phyloP scores from a whole-genome alignment of 1,140 invertebrate genomes.

The Trichogramma pretiosum region DNA sequence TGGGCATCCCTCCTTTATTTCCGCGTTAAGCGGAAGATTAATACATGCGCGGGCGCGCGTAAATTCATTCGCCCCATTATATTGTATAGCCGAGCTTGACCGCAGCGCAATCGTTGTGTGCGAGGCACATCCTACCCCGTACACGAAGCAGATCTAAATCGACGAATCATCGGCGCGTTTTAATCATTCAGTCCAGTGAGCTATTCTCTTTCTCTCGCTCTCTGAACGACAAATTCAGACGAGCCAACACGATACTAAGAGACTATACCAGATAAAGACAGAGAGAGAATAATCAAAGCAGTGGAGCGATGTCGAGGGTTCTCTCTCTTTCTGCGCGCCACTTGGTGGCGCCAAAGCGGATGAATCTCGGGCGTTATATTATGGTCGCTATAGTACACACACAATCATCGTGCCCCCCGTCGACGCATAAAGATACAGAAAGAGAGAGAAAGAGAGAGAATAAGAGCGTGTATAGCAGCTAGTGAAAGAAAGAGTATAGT shows the following conservation, averaged over 20 bases:
- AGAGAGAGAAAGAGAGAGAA: not conserved
- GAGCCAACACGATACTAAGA: constrained; percentile 9
- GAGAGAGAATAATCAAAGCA: constrained; percentile 13
- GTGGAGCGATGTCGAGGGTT: not conserved
- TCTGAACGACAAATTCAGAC: not conserved
- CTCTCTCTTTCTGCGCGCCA: not conserved
- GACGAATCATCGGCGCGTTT: constrained; percentile 9
- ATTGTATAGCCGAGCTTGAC: too few species aligned
- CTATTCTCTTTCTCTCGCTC: too few species aligned
- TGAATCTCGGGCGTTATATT: constrained; percentile 23
- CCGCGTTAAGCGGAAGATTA: too few species aligned
- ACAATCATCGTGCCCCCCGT: too few species aligned
- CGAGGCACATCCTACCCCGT: constrained; percentile 22
- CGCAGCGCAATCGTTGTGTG: constrained; percentile 26
- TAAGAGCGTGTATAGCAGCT: not conserved
- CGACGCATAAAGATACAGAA: too few species aligned
- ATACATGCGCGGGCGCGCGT: too few species aligned
- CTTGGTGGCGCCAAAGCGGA: constrained; percentile 24
- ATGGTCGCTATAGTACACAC: constrained; percentile 2
- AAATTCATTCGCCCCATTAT: too few species aligned
- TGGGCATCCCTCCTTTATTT: too few species aligned
- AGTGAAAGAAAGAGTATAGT: too few species aligned
- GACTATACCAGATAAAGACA: constrained; percentile 18
- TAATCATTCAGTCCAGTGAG: constrained; percentile 16
- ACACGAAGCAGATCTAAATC: too few species aligned